A percentile compares a stretch with the other conserved stretches of the same genome.
Evolutionary conservation across 2,888 invertebrate genomes (phyloP).

Genomic region (Chymomyza fuscimana): DNA sequence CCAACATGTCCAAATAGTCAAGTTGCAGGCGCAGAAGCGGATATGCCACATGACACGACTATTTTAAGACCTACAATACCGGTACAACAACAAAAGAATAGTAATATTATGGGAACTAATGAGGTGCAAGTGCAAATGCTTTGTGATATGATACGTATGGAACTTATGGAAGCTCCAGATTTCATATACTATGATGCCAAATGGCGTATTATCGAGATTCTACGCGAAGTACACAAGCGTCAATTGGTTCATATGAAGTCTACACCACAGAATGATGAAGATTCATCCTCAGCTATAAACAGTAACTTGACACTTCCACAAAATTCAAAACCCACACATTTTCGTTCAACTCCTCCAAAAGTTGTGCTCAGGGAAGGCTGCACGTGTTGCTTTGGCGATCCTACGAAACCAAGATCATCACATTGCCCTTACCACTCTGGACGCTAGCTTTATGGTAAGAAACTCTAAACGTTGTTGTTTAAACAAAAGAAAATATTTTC

Average conservation of each 20-base stretch:
- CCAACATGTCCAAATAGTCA: background rate
- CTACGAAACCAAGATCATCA: background rate
- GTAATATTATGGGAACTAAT: background rate
- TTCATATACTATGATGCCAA: conserved; percentile 68
- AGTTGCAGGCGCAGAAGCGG: background rate
- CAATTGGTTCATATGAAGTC: conserved; percentile 46
- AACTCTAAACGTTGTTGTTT: background rate
- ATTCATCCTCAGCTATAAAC: background rate
- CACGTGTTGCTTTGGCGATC: too few relatives aligned
- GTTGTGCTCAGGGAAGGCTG: background rate
- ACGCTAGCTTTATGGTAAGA: conserved; percentile 3
- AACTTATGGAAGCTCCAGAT: conserved; percentile 55
- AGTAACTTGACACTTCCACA: background rate
- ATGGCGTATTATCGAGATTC: conserved; percentile 67
- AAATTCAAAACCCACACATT: background rate
- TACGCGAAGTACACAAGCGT: conserved; percentile 64
- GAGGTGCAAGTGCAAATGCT: conserved; percentile 54
- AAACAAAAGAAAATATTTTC: background rate
- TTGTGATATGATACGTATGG: conserved; percentile 63
- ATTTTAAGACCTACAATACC: background rate
- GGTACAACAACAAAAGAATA: background rate
- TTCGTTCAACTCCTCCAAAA: background rate
- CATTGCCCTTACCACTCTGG: conserved; percentile 26
- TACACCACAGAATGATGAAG: background rate
- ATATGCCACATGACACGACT: background rate